These are phyloP conservation scores for Cavia aperea DNA, from an alignment of 2,113 vertebrate species.

Conservation along the genomic window DNA sequence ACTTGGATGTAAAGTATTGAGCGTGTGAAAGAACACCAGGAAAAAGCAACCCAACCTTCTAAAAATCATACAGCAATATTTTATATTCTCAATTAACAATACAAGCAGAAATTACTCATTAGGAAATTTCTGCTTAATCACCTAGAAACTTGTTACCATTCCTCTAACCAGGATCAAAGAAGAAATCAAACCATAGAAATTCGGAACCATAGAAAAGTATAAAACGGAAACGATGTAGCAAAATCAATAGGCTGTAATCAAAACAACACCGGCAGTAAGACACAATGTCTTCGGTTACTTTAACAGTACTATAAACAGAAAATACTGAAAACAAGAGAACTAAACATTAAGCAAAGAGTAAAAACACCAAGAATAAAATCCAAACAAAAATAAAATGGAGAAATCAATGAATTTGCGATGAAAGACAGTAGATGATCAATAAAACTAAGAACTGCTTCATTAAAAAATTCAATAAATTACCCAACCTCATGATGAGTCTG, in stretches of 20 bases:
- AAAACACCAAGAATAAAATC: conserved; percentile 13
- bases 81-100: neutral
- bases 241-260: neutral
- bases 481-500: neutral
- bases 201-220: neutral
- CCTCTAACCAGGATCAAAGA: neutral
- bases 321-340: conserved; percentile 11
- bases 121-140: conserved; percentile 20
- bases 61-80: neutral
- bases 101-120: conserved; percentile 17
- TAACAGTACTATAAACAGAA: neutral
- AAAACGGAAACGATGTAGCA: neutral
- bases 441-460: conserved; percentile 49
- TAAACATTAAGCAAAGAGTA: neutral
- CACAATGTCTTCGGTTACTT: neutral
- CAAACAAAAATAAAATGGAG: conserved; percentile 17
- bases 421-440: conserved; percentile 37
- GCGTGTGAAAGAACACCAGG: neutral
- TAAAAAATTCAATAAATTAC: conserved; percentile 44
- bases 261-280: neutral
- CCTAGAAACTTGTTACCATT: neutral
- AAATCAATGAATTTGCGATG: conserved; percentile 47
- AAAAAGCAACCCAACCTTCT: neutral
- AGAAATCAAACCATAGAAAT: conserved; percentile 18
- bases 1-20: neutral